Percentiles rank a stretch among this genome's conserved stretches.
Conservation (phyloP, 2,113 vertebrate genomes). For the Meles meles region DNA sequence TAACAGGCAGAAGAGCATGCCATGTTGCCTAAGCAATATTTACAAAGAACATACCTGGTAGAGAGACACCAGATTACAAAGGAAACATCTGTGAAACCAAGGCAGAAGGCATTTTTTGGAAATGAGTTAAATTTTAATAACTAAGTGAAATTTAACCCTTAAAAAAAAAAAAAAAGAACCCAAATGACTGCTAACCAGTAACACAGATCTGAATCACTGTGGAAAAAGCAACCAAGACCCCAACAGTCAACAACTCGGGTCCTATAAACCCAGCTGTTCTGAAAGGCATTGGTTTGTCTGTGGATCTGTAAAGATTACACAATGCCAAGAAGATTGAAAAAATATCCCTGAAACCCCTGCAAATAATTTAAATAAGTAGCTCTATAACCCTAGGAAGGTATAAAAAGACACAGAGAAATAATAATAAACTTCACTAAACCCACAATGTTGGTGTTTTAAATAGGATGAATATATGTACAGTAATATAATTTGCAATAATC, state of each 20-base stretch:
- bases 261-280: background rate
- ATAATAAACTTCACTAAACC: background rate
- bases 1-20: background rate
- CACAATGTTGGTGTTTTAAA: background rate
- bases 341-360: background rate
- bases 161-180: constrained; percentile 32
- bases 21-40: background rate
- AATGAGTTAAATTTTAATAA: background rate
- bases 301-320: background rate
- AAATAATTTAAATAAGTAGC: constrained; percentile 6
- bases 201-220: background rate
- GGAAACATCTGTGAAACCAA: background rate
- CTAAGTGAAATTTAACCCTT: constrained; percentile 21
- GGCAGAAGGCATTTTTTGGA: background rate
- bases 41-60: background rate
- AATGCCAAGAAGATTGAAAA: background rate
- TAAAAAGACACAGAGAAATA: background rate
- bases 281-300: background rate
- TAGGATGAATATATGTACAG: background rate
- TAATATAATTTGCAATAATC: background rate
- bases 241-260: background rate
- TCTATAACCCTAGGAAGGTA: background rate
- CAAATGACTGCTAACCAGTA: background rate
- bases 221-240: constrained; percentile 20
- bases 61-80: background rate